Evolutionary conservation across 1,140 invertebrate species (phyloP).

Genomic region (Diorhabda carinulata): DNA sequence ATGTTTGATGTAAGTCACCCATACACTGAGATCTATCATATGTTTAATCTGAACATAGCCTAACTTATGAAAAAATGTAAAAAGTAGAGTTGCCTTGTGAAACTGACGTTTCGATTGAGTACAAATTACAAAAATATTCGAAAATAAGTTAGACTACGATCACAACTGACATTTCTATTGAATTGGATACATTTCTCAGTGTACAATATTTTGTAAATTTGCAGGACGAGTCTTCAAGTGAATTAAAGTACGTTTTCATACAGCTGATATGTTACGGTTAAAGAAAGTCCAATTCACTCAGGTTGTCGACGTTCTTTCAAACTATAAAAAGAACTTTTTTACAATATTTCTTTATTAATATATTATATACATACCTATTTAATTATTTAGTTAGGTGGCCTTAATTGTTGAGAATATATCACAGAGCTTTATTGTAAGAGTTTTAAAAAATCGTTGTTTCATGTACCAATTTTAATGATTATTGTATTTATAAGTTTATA

Average conservation of each 20-base stretch:
- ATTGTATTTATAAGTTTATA: constrained; percentile 10
- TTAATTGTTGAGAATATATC: constrained; percentile 25
- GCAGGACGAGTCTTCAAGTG: constrained; percentile 41
- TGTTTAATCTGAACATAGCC: background rate
- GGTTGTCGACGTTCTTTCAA: constrained; percentile 16
- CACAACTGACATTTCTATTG: background rate
- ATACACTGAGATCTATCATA: background rate
- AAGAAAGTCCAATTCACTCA: constrained; percentile 27
- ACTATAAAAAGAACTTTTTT: constrained; percentile 14
- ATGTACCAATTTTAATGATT: constrained; percentile 16
- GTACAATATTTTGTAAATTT: constrained; percentile 35
- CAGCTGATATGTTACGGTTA: constrained; percentile 41
- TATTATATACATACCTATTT: constrained; percentile 10
- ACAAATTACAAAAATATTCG: constrained; percentile 4
- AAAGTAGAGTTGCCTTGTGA: background rate
- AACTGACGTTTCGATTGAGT: background rate
- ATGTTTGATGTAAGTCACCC: constrained; percentile 12
- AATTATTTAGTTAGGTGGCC: constrained; percentile 30
- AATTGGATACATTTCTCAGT: background rate
- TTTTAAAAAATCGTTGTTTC: constrained; percentile 14
- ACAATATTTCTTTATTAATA: constrained; percentile 11
- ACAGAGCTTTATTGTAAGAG: constrained; percentile 15
- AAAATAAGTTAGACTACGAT: constrained; percentile 1
- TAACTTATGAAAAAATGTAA: constrained; percentile 8
- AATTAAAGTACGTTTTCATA: constrained; percentile 44